phyloP scores from a whole-genome alignment of 2,888 invertebrate genomes.

The Diaperis boleti region DNA sequence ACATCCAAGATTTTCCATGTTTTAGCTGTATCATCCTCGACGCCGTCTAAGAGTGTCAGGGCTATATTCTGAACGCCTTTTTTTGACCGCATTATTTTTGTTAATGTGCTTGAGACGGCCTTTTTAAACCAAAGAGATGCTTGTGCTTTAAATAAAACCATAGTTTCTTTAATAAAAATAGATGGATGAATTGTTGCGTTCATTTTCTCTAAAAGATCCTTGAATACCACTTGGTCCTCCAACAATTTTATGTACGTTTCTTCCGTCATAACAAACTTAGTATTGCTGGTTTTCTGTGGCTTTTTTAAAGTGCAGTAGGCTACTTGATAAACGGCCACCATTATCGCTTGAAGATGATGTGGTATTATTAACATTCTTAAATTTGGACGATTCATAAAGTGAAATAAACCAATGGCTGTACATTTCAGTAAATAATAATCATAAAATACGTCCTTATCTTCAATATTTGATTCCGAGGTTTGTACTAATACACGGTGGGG shows the following conservation, averaged over 20 bases:
- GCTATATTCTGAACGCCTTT: slow-evolving; percentile 77
- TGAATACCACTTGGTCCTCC: slow-evolving; percentile 69
- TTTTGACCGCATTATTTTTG: slow-evolving; percentile 70
- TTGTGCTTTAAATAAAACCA: slow-evolving; percentile 72
- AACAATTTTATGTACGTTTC: slow-evolving; percentile 69
- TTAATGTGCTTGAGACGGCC: slow-evolving; percentile 73
- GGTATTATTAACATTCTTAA: slow-evolving; percentile 71
- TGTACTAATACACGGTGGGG: slow-evolving; percentile 46
- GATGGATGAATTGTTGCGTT: slow-evolving; percentile 72
- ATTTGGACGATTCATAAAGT: slow-evolving; percentile 67
- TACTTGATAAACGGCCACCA: slow-evolving; percentile 78
- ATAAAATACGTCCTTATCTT: slow-evolving; percentile 61
- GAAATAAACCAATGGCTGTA: slow-evolving; percentile 68
- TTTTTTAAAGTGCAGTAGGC: slow-evolving; percentile 76
- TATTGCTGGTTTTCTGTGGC: slow-evolving; percentile 62
- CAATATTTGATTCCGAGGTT: neutral
- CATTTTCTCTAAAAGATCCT: slow-evolving; percentile 68
- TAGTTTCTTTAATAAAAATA: slow-evolving; percentile 76
- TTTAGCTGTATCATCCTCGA: slow-evolving; percentile 67
- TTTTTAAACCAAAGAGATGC: slow-evolving; percentile 75
- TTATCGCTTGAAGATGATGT: slow-evolving; percentile 71
- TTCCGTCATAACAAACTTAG: slow-evolving; percentile 69
- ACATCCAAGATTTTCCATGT: slow-evolving; percentile 78
- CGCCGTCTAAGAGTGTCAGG: slow-evolving; percentile 71
- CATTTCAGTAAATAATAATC: slow-evolving; percentile 69